Percentiles rank a stretch among this genome's conserved stretches.
These are phyloP conservation scores for Trichosurus vulpecula DNA, from an alignment of 2,797 vertebrate species.

Conservation along the genomic window DNA sequence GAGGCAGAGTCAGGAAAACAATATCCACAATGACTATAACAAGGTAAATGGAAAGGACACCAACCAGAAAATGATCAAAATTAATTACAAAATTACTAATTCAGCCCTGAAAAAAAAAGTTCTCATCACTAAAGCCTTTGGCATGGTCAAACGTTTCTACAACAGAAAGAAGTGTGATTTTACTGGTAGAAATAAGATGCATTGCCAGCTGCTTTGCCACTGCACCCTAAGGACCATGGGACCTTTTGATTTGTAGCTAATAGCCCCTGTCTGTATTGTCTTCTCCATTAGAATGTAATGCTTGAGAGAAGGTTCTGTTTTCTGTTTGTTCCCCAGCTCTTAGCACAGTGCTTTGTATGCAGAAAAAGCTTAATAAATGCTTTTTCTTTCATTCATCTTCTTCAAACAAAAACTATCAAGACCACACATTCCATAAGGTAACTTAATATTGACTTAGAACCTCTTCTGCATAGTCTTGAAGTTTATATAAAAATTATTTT, in stretches of 20 bases:
- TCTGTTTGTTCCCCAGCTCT: neutral
- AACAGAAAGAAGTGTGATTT: neutral
- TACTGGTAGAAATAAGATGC: neutral
- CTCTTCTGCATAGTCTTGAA: conserved; percentile 7
- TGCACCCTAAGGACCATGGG: neutral
- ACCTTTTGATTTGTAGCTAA: neutral
- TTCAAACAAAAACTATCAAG: neutral
- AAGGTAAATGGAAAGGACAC: neutral
- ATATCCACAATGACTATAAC: neutral
- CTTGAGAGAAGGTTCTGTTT: neutral
- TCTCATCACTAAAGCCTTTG: neutral
- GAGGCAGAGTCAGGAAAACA: neutral
- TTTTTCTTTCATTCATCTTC: conserved; percentile 18
- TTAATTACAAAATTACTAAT: too few species aligned
- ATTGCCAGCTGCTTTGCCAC: neutral
- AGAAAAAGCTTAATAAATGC: neutral
- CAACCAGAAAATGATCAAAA: neutral
- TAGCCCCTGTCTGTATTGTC: neutral
- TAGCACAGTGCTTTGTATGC: neutral
- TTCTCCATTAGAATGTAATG: neutral
- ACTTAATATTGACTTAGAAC: neutral
- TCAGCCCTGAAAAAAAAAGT: neutral
- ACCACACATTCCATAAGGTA: conserved; percentile 1
- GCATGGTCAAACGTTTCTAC: neutral
- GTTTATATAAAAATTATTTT: neutral